These are phyloP conservation scores for Altica lythri DNA, from an alignment of 2,888 invertebrate species.

Conservation along the genomic window DNA sequence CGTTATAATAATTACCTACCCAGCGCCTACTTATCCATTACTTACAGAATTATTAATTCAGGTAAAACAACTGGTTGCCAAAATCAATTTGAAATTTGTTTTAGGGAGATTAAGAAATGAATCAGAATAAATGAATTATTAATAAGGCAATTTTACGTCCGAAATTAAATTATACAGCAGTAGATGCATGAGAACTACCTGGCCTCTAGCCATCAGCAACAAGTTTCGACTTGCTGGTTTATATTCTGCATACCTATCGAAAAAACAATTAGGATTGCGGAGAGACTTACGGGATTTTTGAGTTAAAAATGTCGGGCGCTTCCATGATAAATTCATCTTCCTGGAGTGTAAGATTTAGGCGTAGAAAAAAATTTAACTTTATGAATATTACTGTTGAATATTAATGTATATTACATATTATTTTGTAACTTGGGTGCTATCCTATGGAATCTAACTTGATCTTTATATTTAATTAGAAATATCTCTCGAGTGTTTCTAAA, in stretches of 20 bases:
- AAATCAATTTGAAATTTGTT: constrained; percentile 32
- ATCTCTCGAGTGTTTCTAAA: no score
- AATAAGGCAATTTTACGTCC: constrained; percentile 29
- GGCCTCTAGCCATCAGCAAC: constrained; percentile 19
- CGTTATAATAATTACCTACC: constrained; percentile 9
- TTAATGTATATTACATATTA: constrained; percentile 14
- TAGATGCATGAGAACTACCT: constrained; percentile 29
- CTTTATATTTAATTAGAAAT: no score
- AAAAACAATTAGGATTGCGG: constrained; percentile 20
- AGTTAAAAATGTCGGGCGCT: constrained; percentile 14
- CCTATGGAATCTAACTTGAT: no score
- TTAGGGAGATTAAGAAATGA: constrained; percentile 30
- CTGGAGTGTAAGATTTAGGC: constrained; percentile 12
- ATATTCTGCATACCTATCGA: constrained; percentile 16
- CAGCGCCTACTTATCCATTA: constrained; percentile 20
- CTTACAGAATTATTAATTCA: constrained; percentile 27
- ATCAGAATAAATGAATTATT: constrained; percentile 33
- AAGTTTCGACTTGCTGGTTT: constrained; percentile 27
- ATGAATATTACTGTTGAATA: constrained; percentile 19
- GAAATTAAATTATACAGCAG: constrained; percentile 28
- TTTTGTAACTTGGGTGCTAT: constrained; percentile 1
- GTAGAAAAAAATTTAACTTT: constrained; percentile 8
- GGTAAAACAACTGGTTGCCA: constrained; percentile 26
- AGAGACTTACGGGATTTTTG: constrained; percentile 10
- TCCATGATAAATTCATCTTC: constrained; percentile 14